Evolutionary conservation across 2,113 vertebrate genomes (phyloP).

Genomic region (Psophia crepitans): DNA sequence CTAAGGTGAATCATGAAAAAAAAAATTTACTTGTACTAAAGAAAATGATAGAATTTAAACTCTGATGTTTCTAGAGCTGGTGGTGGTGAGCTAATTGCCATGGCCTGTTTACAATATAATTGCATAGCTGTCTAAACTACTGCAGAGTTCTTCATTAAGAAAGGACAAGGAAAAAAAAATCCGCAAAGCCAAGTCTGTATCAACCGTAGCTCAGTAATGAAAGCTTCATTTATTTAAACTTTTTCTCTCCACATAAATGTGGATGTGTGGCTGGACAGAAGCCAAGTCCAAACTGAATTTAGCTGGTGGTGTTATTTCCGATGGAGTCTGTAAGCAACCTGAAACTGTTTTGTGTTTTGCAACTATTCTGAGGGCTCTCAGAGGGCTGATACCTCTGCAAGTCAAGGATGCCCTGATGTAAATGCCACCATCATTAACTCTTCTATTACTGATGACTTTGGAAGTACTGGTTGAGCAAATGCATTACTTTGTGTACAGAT

Average conservation of each 20-base stretch:
- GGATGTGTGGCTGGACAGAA: background rate
- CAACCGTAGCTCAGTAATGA: background rate
- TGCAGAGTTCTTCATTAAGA: background rate
- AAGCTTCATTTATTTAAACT: background rate
- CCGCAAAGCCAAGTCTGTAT: background rate
- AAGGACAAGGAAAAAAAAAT: background rate
- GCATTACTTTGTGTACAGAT: background rate
- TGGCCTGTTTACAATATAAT: conserved; percentile 23
- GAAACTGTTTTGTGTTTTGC: background rate
- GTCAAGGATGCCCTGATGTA: background rate
- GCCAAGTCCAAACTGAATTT: background rate
- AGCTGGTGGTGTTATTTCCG: background rate
- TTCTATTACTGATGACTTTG: background rate
- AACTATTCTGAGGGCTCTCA: background rate
- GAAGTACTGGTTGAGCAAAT: background rate
- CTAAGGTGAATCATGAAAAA: conserved; percentile 7
- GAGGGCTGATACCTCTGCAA: background rate
- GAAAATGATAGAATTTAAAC: background rate
- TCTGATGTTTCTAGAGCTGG: background rate
- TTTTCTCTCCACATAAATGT: background rate
- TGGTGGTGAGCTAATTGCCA: background rate
- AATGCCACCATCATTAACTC: background rate
- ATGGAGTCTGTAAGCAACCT: background rate
- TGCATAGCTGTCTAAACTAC: background rate
- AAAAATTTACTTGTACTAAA: conserved; percentile 12